phyloP scores from a whole-genome alignment of 2,888 invertebrate genomes.

The Patella depressa region DNA sequence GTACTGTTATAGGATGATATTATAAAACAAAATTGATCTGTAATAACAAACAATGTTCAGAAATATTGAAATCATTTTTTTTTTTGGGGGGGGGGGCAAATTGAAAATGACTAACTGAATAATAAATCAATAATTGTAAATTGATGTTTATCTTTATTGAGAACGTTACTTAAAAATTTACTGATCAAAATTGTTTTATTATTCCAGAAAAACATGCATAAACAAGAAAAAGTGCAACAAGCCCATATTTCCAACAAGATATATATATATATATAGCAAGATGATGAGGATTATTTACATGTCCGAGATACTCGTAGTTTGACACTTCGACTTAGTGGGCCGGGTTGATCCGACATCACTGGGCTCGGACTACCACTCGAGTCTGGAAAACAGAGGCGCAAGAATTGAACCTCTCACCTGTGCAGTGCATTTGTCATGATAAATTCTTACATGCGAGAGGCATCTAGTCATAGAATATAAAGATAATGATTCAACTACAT shows the following conservation, averaged over 20 bases:
- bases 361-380: slow-evolving; percentile 65
- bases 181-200: background rate
- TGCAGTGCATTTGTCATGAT: background rate
- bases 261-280: slow-evolving; percentile 7
- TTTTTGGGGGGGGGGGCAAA: too few relatives aligned
- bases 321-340: slow-evolving; percentile 66
- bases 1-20: too few relatives aligned
- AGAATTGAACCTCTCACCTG: background rate
- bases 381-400: slow-evolving; percentile 56
- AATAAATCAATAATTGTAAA: too few relatives aligned
- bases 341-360: slow-evolving; percentile 63
- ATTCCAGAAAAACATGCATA: slow-evolving; percentile 5
- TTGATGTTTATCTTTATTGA: too few relatives aligned
- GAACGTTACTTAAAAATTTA: too few relatives aligned
- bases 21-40: too few relatives aligned
- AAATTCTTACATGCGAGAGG: too few relatives aligned
- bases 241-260: slow-evolving; percentile 10
- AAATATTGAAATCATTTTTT: too few relatives aligned
- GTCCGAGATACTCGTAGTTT: slow-evolving; percentile 66
- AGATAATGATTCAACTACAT: too few relatives aligned
- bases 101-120: too few relatives aligned
- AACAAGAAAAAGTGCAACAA: slow-evolving; percentile 10
- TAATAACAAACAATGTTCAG: too few relatives aligned
- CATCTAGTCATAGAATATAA: too few relatives aligned
- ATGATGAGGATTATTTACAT: slow-evolving; percentile 53